Conservation (phyloP, 1,140 invertebrate species). For the Drosophila triauraria region DNA sequence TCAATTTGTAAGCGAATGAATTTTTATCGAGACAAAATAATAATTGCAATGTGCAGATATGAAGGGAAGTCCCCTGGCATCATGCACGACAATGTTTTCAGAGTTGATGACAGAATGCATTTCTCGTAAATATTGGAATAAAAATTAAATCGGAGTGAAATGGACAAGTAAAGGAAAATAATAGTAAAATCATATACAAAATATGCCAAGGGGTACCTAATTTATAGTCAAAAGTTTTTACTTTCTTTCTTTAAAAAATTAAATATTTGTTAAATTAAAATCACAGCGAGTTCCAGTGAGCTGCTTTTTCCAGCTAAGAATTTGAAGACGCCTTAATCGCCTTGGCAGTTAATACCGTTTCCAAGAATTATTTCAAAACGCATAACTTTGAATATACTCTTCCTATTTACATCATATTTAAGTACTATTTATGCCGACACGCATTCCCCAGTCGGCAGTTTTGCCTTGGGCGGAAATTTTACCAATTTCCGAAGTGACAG, state of each 20-base stretch:
- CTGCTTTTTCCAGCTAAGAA: background rate
- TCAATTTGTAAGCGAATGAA: conserved; percentile 47
- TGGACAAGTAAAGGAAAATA: background rate
- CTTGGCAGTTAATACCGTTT: conserved; percentile 3
- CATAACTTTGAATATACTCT: conserved; percentile 27
- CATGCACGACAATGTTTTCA: background rate
- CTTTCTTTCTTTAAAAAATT: background rate
- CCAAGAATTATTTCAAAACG: background rate
- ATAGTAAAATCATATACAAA: background rate
- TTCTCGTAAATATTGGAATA: background rate
- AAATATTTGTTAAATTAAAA: background rate
- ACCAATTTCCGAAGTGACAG: conserved; percentile 84
- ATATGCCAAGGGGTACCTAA: no score
- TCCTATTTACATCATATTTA: conserved; percentile 47
- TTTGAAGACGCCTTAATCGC: background rate
- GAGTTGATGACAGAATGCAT: conserved; percentile 3
- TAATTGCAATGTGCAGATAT: conserved; percentile 44
- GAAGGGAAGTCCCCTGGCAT: conserved; percentile 9
- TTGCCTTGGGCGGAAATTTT: conserved; percentile 66
- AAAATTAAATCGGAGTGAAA: background rate
- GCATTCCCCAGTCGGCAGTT: conserved; percentile 35
- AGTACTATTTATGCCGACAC: conserved; percentile 46
- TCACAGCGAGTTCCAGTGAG: background rate
- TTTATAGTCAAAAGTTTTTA: background rate
- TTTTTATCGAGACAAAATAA: conserved; percentile 48